Percentiles rank a stretch among this genome's conserved stretches.
phyloP scores from a whole-genome alignment of 2,797 vertebrate species.

The Mus minutoides region DNA sequence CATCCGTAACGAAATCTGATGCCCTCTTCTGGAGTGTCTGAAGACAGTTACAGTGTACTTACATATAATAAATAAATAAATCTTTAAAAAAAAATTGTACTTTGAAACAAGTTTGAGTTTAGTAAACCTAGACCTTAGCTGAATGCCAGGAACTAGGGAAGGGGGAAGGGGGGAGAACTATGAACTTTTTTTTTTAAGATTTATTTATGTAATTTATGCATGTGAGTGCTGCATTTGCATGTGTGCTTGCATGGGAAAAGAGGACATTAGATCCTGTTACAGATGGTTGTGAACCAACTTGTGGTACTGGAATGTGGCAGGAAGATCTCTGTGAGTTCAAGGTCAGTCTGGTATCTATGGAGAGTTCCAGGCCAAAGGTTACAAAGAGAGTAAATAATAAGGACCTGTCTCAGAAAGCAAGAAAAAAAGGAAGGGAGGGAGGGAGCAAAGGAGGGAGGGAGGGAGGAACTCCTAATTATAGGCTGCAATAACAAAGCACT shows the following conservation, averaged over 20 bases:
- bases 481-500: slow-evolving; percentile 16
- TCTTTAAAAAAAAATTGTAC: too few relatives aligned
- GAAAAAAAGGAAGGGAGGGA: too few relatives aligned
- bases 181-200: not conserved
- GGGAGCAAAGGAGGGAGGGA: accelerated
- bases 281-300: not conserved
- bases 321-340: not conserved
- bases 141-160: not conserved
- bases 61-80: too few relatives aligned
- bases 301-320: not conserved
- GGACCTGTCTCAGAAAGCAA: not conserved
- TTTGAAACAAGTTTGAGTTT: slow-evolving; percentile 42
- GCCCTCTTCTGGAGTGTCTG: too few relatives aligned
- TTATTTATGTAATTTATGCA: not conserved
- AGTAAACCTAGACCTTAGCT: not conserved
- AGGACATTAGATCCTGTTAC: not conserved
- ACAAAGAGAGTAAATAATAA: not conserved
- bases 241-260: not conserved
- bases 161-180: not conserved
- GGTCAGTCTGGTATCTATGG: not conserved
- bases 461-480: not conserved
- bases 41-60: too few relatives aligned
- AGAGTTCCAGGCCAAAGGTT: not conserved
- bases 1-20: too few relatives aligned
- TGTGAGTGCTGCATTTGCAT: too few relatives aligned